Base-by-base conservation (phyloP, 2,113 vertebrate genomes). In the Colius striatus region DNA sequence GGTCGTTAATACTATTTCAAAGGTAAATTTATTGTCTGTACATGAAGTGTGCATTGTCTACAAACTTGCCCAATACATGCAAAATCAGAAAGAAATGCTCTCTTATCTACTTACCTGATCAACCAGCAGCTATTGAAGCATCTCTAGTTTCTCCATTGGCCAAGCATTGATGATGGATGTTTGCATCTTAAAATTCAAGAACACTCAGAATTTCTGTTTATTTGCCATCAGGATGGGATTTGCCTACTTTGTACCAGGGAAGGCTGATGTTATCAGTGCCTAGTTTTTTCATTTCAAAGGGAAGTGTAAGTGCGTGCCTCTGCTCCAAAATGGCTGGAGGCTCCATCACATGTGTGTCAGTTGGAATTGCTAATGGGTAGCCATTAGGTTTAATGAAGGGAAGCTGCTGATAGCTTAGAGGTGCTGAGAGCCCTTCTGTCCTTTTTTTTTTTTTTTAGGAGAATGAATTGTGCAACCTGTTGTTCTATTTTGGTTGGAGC, bases 301-400 rank as follows among this genome's bases (percentile, higher is more conserved):
- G 62, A 36, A 87, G 30, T 72, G 53, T 72, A 62, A 77, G 73
- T 81, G 80, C 47, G 48, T 80, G 36, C 23, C 34, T 82, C 48
- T 73, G 48, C 38, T 96, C 81, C n/a, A 83, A 51, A 61, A 62
- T 94, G 80, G 65, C 82, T 95, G 80, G 81, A 95, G 90, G 83
- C 80, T 96, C 79, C 61, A 51, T 94, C 90, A 61, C 90, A 79
- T 86, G 19, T 88, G 76, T 6, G 3, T 96, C 95, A 95, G n/a
- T 84, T 97, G 94, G 91, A 96, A 94, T 97, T 25, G 45, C 84
- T 95, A 95, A 89, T 32, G 43, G 25, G 13, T 76, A 85, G 94
- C 93, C 96, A 95, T 97, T 97, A 95, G 87, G 90, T 93, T 93
- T 97, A 97, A 96, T 96, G 93, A 97, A 96, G 93, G 65, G 88